These are phyloP conservation scores for Enteromius viviparus DNA, from an alignment of 2,797 vertebrate genomes.

Conservation along the genomic window DNA sequence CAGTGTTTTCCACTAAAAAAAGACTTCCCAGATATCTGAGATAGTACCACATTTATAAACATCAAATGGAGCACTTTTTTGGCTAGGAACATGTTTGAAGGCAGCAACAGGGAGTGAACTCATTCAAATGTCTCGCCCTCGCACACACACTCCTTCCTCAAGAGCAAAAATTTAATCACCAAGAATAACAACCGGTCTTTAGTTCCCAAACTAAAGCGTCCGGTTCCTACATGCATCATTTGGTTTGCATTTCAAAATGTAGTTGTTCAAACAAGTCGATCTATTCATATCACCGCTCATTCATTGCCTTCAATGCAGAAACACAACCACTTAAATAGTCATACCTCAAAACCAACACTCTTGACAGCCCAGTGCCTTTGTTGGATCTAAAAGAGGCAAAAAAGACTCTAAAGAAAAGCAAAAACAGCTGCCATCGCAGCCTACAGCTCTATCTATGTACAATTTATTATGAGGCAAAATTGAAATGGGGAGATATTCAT, in stretches of 20 bases:
- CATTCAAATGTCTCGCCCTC: background rate
- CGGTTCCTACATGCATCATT: conserved; percentile 22
- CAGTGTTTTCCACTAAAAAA: conserved; percentile 12
- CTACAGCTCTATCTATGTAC: conserved; percentile 41
- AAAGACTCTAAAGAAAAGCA: background rate
- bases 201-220: conserved; percentile 4
- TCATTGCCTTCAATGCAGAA: conserved; percentile 7
- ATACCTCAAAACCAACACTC: background rate
- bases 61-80: conserved; percentile 19
- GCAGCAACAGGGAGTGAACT: background rate
- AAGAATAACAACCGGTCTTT: conserved; percentile 38
- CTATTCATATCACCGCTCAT: conserved; percentile 1
- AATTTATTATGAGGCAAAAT: conserved; percentile 44
- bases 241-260: conserved; percentile 22
- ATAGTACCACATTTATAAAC: conserved; percentile 29
- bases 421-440: conserved; percentile 21
- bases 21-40: background rate
- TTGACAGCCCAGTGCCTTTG: background rate
- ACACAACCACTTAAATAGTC: conserved; percentile 20
- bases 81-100: background rate
- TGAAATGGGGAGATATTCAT: conserved; percentile 44
- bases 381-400: background rate
- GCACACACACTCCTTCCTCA: background rate
- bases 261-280: conserved; percentile 23
- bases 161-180: conserved; percentile 11